Conservation (phyloP, 2,113 vertebrate species). For the Pardalotus punctatus region DNA sequence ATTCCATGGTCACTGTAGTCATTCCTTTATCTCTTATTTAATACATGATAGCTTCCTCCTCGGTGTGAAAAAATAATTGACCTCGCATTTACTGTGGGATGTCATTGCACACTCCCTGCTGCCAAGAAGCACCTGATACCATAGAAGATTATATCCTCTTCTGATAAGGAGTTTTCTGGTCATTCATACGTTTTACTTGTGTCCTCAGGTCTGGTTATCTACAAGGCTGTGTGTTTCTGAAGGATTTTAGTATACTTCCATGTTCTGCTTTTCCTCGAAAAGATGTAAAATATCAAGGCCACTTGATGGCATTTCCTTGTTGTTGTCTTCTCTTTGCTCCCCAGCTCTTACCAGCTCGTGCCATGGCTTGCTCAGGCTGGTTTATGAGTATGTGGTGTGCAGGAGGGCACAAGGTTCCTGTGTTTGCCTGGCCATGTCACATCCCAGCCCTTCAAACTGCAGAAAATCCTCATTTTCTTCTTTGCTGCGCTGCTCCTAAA, state of each 20-base stretch:
- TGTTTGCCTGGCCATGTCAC: background rate
- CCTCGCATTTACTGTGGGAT: background rate
- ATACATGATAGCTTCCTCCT: background rate
- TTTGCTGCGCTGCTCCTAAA: background rate
- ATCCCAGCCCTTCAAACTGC: background rate
- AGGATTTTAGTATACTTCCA: background rate
- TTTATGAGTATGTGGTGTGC: background rate
- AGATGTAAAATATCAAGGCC: background rate
- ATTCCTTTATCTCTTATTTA: background rate
- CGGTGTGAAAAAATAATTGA: background rate
- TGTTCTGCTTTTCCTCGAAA: background rate
- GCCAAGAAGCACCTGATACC: background rate
- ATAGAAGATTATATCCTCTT: background rate
- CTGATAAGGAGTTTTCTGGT: background rate
- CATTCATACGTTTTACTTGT: background rate
- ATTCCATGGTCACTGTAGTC: background rate
- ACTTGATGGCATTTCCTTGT: background rate
- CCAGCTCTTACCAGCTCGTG: background rate
- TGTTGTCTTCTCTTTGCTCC: background rate
- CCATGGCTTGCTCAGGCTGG: background rate
- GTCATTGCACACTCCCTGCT: background rate
- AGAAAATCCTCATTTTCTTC: background rate
- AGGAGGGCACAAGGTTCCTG: background rate
- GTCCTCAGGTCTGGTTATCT: background rate
- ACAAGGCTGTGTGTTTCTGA: background rate